Conservation (phyloP, 2,113 vertebrate genomes). For the Bos indicus region DNA sequence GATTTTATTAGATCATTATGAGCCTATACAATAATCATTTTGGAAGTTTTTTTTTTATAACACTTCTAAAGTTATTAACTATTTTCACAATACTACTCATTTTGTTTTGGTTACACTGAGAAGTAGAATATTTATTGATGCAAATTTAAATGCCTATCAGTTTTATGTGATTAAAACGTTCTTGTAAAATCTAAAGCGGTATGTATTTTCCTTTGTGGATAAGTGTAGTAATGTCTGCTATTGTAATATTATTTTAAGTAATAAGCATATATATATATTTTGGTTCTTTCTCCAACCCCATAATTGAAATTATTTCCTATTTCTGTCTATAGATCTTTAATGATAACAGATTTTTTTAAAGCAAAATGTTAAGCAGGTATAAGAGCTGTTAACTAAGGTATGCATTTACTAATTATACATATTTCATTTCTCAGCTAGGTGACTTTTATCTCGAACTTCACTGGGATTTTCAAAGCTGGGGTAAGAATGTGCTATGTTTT, state of each 20-base stretch:
- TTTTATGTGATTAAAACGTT: constrained; percentile 2
- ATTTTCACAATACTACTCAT: neutral
- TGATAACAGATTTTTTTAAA: neutral
- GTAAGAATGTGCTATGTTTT: constrained; percentile 82
- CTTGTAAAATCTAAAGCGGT: neutral
- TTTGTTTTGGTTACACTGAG: neutral
- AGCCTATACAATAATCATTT: neutral
- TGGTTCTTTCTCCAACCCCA: neutral
- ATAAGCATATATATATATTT: neutral
- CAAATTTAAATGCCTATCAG: neutral
- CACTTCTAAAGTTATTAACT: neutral
- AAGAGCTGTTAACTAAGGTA: neutral
- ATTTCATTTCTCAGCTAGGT: constrained; percentile 88
- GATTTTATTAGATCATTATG: neutral
- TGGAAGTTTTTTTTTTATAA: neutral
- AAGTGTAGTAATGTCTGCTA: neutral
- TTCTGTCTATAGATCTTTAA: neutral
- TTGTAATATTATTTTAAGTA: neutral
- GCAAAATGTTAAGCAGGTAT: neutral
- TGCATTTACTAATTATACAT: constrained; percentile 39
- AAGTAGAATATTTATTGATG: constrained; percentile 2
- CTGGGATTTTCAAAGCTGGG: constrained; percentile 99
- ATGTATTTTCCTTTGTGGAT: neutral
- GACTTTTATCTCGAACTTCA: constrained; percentile 99
- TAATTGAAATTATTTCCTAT: neutral